Evolutionary conservation across 2,113 vertebrate genomes (phyloP).

Genomic region (Stomatorhinus ivindoensis): DNA sequence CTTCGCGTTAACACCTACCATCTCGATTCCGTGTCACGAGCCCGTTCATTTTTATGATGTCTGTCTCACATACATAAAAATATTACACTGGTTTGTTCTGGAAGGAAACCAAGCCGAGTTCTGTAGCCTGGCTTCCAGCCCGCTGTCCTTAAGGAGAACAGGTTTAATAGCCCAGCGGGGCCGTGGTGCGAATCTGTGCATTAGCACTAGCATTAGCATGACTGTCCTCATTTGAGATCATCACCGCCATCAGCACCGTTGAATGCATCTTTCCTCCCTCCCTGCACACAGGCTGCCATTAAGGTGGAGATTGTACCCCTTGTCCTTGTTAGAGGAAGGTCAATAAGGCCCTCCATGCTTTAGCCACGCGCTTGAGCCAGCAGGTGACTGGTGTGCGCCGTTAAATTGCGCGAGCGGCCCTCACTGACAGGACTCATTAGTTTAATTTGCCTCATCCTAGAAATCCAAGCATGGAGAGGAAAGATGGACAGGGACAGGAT

Average conservation of each 20-base stretch:
- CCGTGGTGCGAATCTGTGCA: neutral
- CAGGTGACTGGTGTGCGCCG: neutral
- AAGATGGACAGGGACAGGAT: slow-evolving; percentile 7
- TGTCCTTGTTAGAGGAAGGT: neutral
- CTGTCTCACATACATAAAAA: slow-evolving; percentile 37
- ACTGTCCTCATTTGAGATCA: neutral
- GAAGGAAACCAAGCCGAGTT: slow-evolving; percentile 46
- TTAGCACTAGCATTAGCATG: neutral
- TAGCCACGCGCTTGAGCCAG: neutral
- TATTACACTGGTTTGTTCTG: slow-evolving; percentile 55
- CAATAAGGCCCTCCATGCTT: neutral
- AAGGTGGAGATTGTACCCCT: neutral
- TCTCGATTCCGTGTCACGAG: slow-evolving; percentile 58
- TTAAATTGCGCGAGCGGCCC: slow-evolving; percentile 24
- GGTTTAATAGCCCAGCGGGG: neutral
- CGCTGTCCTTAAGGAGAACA: neutral
- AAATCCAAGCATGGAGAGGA: slow-evolving; percentile 29
- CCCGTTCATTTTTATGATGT: slow-evolving; percentile 56
- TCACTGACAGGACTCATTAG: slow-evolving; percentile 44
- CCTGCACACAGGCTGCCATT: neutral
- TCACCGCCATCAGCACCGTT: neutral
- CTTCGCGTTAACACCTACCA: slow-evolving; percentile 58
- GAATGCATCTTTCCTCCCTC: neutral
- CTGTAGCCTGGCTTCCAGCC: neutral
- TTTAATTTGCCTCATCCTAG: slow-evolving; percentile 40